These are phyloP conservation scores for Drosophila santomea DNA, from an alignment of 1,140 invertebrate genomes.

Conservation along the genomic window DNA sequence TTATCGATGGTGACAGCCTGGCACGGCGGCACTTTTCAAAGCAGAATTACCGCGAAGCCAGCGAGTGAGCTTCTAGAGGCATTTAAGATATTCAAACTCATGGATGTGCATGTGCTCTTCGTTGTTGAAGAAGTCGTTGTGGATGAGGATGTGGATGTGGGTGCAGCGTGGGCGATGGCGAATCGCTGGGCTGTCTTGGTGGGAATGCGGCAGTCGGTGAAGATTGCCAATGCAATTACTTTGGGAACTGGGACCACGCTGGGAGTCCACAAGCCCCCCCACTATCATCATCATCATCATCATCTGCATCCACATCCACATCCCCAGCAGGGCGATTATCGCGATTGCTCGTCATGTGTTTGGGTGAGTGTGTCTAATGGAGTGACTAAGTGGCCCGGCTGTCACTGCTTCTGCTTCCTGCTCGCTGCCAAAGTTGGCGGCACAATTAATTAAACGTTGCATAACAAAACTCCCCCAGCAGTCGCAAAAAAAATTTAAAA, in stretches of 20 bases:
- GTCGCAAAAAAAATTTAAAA: not conserved
- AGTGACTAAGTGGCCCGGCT: slow-evolving; percentile 48
- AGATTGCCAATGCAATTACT: slow-evolving; percentile 28
- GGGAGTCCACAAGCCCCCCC: slow-evolving; percentile 3
- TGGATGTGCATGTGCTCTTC: not conserved
- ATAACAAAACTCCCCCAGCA: slow-evolving; percentile 20
- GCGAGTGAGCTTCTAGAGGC: slow-evolving; percentile 11
- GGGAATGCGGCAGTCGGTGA: slow-evolving; percentile 14
- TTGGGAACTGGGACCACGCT: slow-evolving; percentile 10
- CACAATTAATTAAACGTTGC: slow-evolving; percentile 43
- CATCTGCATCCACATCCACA: not conserved
- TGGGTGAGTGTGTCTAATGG: slow-evolving; percentile 45
- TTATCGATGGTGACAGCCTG: slow-evolving; percentile 8
- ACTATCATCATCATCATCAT: slow-evolving; percentile 10
- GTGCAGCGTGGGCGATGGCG: slow-evolving; percentile 16
- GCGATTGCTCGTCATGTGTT: slow-evolving; percentile 31
- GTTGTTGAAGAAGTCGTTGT: not conserved
- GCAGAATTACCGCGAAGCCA: slow-evolving; percentile 26
- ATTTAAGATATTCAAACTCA: slow-evolving; percentile 23
- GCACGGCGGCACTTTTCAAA: slow-evolving; percentile 17
- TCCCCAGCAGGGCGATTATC: slow-evolving; percentile 18
- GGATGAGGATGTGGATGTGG: slow-evolving; percentile 6
- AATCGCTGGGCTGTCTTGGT: slow-evolving; percentile 12
- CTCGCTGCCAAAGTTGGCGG: slow-evolving; percentile 5
- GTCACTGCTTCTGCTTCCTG: slow-evolving; percentile 43